phyloP scores from a whole-genome alignment of 2,888 invertebrate genomes.

The Limnephilus marmoratus region DNA sequence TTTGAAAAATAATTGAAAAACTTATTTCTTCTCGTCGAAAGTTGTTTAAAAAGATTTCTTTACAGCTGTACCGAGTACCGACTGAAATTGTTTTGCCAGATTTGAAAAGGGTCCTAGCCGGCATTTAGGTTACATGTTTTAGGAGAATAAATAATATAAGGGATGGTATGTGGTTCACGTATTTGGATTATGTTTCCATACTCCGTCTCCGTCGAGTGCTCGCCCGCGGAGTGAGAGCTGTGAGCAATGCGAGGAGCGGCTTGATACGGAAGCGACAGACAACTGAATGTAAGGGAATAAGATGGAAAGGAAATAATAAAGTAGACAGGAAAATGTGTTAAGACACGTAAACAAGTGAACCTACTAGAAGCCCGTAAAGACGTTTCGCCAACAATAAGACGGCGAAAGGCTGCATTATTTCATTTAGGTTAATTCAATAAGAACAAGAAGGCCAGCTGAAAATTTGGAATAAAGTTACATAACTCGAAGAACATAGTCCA shows the following conservation, averaged over 20 bases:
- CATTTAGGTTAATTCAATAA: not conserved
- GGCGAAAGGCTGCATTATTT: not conserved
- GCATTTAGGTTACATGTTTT: slow-evolving; percentile 15
- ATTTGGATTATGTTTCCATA: slow-evolving; percentile 32
- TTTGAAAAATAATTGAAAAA: not conserved
- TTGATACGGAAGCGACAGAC: slow-evolving; percentile 36
- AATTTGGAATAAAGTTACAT: not conserved
- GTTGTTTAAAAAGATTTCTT: not conserved
- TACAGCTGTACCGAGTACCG: not conserved
- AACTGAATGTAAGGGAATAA: slow-evolving; percentile 13
- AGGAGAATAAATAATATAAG: not conserved
- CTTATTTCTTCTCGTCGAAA: slow-evolving; percentile 2
- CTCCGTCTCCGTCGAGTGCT: not conserved
- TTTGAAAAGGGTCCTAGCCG: slow-evolving; percentile 11
- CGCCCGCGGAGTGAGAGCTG: not conserved
- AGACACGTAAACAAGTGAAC: not conserved
- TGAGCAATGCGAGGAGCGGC: not conserved
- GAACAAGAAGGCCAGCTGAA: not conserved
- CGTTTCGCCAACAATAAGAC: not conserved
- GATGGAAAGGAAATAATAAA: not conserved
- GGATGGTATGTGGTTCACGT: slow-evolving; percentile 26
- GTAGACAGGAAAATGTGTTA: not conserved
- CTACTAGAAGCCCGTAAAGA: not conserved
- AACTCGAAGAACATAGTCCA: not conserved
- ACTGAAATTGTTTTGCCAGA: slow-evolving; percentile 29